Evolutionary conservation across 2,797 vertebrate genomes (phyloP).

Genomic region (Simalia tracyae): DNA sequence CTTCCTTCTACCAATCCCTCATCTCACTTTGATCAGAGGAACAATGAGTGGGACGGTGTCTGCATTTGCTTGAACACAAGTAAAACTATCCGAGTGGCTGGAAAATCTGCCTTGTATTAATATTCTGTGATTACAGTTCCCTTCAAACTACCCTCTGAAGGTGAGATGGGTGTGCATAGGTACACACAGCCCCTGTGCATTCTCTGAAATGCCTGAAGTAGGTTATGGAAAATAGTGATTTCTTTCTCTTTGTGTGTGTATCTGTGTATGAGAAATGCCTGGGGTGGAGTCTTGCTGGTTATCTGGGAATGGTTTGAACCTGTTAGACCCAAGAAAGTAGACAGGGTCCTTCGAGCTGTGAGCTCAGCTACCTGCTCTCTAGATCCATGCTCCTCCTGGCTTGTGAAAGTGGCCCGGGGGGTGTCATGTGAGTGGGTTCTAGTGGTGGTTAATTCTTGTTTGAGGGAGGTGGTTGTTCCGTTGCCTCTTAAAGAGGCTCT

Average conservation of each 20-base stretch:
- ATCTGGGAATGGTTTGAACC: too few species aligned
- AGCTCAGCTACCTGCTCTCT: too few species aligned
- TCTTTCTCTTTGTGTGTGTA: background rate
- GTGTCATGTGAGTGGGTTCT: too few species aligned
- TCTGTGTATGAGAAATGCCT: background rate
- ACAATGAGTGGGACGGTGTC: background rate
- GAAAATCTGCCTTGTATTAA: background rate
- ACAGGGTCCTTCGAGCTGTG: too few species aligned
- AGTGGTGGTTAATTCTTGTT: too few species aligned
- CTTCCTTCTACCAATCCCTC: background rate
- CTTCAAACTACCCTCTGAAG: background rate
- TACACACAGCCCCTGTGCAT: background rate
- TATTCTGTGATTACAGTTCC: background rate
- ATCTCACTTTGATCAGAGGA: background rate
- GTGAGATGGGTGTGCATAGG: too few species aligned
- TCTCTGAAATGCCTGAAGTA: background rate
- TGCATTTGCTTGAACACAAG: background rate
- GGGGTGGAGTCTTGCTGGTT: too few species aligned
- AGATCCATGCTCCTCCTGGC: too few species aligned
- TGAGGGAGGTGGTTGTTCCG: too few species aligned
- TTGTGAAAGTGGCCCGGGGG: too few species aligned
- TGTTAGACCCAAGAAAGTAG: too few species aligned
- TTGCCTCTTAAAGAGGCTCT: too few species aligned
- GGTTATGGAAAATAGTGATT: background rate
- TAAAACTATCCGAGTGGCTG: background rate